Base-by-base conservation (phyloP, 2,797 vertebrate genomes). In the Pteropus rufus region DNA sequence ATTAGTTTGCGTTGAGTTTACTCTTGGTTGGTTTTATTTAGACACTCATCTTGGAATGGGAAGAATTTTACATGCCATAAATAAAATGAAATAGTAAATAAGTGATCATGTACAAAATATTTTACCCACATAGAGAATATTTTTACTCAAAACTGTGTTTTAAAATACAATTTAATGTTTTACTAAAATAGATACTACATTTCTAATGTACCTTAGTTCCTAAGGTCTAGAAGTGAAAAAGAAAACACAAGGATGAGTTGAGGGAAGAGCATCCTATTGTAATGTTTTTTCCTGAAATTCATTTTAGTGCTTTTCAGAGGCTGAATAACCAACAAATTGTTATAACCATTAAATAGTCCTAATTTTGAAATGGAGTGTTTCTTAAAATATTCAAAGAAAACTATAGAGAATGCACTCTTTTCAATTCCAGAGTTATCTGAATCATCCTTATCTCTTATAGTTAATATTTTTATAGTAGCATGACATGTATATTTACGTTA, bases 51-150 rank as follows among this genome's bases (percentile, higher is more conserved):
- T 54, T 81, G 62, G 19, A 83, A 24, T 81, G 89, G 29, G 26
- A 46, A 91, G 56, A 95, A 73, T 84, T 87, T 80, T 29, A 80
- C n/a, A 76, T 56, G 41, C 10, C 46, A 58, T 89, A 80, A 81
- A 62, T 26, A 89, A 96, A 85, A 92, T 87, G 21, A 77, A 69
- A 89, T 49, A 82, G 3, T 76, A 80, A 83, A 18, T 86, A 90
- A 86, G 75, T 86, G 31, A 58, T 73, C 14, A 19, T 64, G 2
- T 34, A 49, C 11, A 89, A 76, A 81, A 31, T 62, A 67, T 81
- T 86, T 83, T 80, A 67, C 76, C 18, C 16, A 39, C 64, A 14
- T 54, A 88, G 23, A 34, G n/a, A 44, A 52, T 5, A 34, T 52
- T 54, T 84, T 93, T 73, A 65, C 54, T 86, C 26, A 41, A 94